phyloP scores from a whole-genome alignment of 2,113 vertebrate species.

The Hyla sarda region DNA sequence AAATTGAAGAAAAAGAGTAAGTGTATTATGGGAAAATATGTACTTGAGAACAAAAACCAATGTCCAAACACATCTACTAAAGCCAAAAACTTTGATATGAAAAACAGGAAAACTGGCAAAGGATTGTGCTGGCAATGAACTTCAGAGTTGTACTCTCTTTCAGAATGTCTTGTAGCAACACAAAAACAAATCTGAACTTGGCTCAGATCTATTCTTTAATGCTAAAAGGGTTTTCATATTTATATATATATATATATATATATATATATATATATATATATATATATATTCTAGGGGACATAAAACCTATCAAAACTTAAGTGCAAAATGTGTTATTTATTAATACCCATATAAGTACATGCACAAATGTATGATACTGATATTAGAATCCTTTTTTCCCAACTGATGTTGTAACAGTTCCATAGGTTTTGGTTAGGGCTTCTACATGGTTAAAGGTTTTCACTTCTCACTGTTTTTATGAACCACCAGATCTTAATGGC shows the following conservation, averaged over 20 bases:
- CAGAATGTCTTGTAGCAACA: constrained; percentile 17
- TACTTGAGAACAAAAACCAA: background rate
- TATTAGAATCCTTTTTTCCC: no score
- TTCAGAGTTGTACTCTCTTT: constrained; percentile 1
- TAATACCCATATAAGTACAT: background rate
- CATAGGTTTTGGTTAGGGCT: no score
- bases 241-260: no score
- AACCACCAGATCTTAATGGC: no score
- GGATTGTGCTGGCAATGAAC: background rate
- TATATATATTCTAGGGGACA: background rate
- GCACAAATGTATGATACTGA: no score
- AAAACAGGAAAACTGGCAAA: constrained; percentile 27
- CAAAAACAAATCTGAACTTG: background rate
- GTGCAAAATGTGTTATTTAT: background rate
- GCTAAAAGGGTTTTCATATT: background rate
- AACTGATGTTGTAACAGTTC: no score
- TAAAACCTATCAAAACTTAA: background rate
- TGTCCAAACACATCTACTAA: background rate
- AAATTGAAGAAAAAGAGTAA: background rate
- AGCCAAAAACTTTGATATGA: constrained; percentile 1
- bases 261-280: no score
- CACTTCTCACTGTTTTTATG: no score
- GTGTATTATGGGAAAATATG: background rate
- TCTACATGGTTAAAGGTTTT: no score
- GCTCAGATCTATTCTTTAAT: background rate